A percentile compares a stretch with the other conserved stretches of the same genome.
Conservation (phyloP, 2,113 vertebrate species). For the Lasiurus borealis region DNA sequence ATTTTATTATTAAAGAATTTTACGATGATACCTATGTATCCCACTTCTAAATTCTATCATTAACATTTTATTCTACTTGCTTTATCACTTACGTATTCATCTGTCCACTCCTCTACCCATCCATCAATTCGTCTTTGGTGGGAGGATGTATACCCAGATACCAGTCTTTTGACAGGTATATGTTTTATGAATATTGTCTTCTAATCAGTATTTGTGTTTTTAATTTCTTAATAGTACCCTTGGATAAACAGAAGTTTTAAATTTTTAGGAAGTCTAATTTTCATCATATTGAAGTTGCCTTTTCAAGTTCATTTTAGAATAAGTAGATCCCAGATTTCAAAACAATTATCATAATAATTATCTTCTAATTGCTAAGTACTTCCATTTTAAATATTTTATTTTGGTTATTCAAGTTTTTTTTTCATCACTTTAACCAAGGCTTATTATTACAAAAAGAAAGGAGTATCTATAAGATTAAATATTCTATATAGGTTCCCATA, state of each 20-base stretch:
- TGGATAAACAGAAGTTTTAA: conserved; percentile 1
- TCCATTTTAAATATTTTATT: conserved; percentile 11
- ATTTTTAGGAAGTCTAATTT: conserved; percentile 49
- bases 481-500: background rate
- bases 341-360: conserved; percentile 40
- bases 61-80: background rate
- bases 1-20: conserved; percentile 43
- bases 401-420: background rate
- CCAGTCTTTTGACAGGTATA: background rate
- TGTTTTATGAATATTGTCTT: conserved; percentile 22
- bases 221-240: background rate
- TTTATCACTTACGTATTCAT: background rate
- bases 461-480: background rate
- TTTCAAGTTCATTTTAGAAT: conserved; percentile 54
- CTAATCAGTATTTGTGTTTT: background rate
- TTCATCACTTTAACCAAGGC: background rate
- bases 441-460: conserved; percentile 30
- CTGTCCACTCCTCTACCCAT: background rate
- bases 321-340: conserved; percentile 9
- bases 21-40: background rate
- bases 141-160: background rate
- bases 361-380: background rate
- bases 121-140: background rate
- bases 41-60: background rate
- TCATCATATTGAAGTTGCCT: background rate